These are phyloP conservation scores for Protomyctophum bolini DNA, from an alignment of 2,113 vertebrate species.

Conservation along the genomic window DNA sequence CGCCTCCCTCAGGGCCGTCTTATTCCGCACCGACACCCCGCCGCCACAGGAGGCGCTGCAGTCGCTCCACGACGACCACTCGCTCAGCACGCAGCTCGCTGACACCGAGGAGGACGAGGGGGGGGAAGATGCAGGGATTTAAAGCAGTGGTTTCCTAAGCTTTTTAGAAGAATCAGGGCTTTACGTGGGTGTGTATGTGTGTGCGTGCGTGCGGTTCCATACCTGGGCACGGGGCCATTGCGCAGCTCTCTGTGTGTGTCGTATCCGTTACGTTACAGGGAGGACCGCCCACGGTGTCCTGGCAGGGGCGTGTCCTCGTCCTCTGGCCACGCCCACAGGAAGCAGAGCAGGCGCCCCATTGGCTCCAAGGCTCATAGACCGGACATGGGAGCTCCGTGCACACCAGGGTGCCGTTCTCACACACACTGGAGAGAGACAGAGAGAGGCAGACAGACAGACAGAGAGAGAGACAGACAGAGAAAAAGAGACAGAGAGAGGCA, in stretches of 20 bases:
- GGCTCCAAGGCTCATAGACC: slow-evolving; percentile 79
- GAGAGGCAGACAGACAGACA: too few species aligned
- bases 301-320: slow-evolving; percentile 76
- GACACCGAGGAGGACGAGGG: not conserved
- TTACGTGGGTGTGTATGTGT: not conserved
- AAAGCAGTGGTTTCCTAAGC: not conserved
- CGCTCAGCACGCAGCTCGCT: slow-evolving; percentile 78
- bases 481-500: not conserved
- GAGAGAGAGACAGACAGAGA: not conserved
- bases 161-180: not conserved
- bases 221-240: slow-evolving; percentile 79
- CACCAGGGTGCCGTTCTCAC: slow-evolving; percentile 80
- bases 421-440: slow-evolving; percentile 73
- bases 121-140: not conserved
- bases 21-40: slow-evolving; percentile 71
- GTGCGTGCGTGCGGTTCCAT: slow-evolving; percentile 14
- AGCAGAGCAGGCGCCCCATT: slow-evolving; percentile 82
- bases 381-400: slow-evolving; percentile 79
- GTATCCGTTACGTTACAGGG: slow-evolving; percentile 73
- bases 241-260: slow-evolving; percentile 64
- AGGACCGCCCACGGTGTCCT: slow-evolving; percentile 34
- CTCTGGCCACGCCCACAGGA: slow-evolving; percentile 79
- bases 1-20: slow-evolving; percentile 61
- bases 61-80: slow-evolving; percentile 83
- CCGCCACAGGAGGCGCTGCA: slow-evolving; percentile 82